Evolutionary conservation across 1,140 invertebrate genomes (phyloP).

Genomic region (Drosophila neocordata): DNA sequence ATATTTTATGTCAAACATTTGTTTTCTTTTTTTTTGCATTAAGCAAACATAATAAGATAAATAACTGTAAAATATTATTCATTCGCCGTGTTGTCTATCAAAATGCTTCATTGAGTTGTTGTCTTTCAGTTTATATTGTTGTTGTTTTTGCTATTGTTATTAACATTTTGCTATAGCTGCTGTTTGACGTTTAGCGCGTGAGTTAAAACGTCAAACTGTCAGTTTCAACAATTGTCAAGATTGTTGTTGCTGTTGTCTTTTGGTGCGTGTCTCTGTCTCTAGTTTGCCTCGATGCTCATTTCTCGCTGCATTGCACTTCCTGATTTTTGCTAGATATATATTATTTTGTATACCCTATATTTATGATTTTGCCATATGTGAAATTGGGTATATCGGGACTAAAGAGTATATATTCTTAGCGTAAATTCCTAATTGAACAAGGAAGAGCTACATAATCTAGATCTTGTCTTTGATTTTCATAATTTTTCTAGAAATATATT

Average conservation of each 20-base stretch:
- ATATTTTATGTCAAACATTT: constrained; percentile 35
- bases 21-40: constrained; percentile 34
- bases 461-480: no score
- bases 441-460: no score
- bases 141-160: constrained; percentile 29
- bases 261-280: constrained; percentile 37
- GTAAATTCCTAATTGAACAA: no score
- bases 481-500: no score
- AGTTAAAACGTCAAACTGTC: constrained; percentile 75
- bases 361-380: not conserved
- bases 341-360: not conserved
- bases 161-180: constrained; percentile 11
- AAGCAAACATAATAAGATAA: constrained; percentile 42
- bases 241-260: constrained; percentile 50
- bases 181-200: constrained; percentile 65
- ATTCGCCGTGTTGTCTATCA: constrained; percentile 48
- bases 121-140: constrained; percentile 32
- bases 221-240: constrained; percentile 64
- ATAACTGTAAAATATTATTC: constrained; percentile 66
- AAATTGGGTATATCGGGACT: no score
- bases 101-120: constrained; percentile 63
- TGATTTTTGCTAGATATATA: constrained; percentile 44
- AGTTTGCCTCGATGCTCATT: constrained; percentile 55
- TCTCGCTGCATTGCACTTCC: constrained; percentile 64
- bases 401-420: no score